Evolutionary conservation across 2,113 vertebrate species (phyloP).

Genomic region (Rattus rattus): DNA sequence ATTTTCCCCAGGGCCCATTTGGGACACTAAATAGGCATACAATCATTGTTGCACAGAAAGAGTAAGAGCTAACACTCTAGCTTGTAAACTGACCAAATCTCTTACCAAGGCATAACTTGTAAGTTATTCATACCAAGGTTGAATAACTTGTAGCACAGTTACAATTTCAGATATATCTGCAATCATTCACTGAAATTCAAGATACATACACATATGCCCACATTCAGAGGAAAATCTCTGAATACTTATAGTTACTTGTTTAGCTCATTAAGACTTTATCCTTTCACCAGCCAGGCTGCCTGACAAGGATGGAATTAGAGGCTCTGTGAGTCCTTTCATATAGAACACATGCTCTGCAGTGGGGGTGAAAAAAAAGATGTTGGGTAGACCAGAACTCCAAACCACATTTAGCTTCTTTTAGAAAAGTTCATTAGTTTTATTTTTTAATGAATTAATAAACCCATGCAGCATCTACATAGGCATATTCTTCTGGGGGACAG

Average conservation of each 20-base stretch:
- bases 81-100: not conserved
- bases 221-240: not conserved
- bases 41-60: not conserved
- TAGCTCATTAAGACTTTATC: not conserved
- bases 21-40: not conserved
- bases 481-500: not conserved
- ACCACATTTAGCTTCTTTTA: not conserved
- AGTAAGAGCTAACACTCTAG: not conserved
- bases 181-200: not conserved
- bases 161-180: not conserved
- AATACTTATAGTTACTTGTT: not conserved
- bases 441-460: not conserved
- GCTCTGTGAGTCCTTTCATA: not conserved
- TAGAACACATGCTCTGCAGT: not conserved
- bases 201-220: not conserved
- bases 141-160: not conserved
- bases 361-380: rapidly evolving
- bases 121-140: not conserved
- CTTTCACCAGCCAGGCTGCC: not conserved
- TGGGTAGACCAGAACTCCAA: not conserved
- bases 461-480: not conserved
- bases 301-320: not conserved
- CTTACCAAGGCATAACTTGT: not conserved
- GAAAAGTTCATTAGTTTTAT: constrained; percentile 4
- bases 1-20: not conserved